A percentile compares a stretch with the other conserved stretches of the same genome.
phyloP scores from a whole-genome alignment of 2,113 vertebrate species.

The Todiramphus chloris region DNA sequence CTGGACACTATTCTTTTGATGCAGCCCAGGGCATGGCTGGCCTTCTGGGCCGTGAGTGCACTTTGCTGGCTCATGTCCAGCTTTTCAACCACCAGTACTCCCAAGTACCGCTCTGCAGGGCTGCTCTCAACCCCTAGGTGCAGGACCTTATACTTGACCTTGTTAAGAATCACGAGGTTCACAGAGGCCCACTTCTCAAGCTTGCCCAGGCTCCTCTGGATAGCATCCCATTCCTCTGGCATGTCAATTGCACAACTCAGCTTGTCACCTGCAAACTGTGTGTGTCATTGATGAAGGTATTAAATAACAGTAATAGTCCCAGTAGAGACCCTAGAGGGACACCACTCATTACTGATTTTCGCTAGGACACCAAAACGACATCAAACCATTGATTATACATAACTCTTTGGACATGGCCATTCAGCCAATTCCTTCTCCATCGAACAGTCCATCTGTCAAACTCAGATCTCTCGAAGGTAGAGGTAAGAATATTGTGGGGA shows the following conservation, averaged over 20 bases:
- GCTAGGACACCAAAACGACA: not conserved
- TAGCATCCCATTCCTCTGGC: not conserved
- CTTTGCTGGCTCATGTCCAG: not conserved
- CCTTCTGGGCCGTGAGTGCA: not conserved
- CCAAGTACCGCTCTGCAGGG: not conserved
- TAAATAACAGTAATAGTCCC: not conserved
- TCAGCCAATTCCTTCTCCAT: not conserved
- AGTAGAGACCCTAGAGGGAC: not conserved
- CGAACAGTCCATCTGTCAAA: not conserved
- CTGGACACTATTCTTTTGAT: not conserved
- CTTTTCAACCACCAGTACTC: not conserved
- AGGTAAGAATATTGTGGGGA: not conserved
- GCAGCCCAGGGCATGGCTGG: not conserved
- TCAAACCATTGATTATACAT: not conserved
- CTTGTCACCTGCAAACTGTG: not conserved
- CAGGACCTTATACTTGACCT: not conserved
- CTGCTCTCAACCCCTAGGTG: not conserved
- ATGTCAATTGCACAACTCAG: not conserved
- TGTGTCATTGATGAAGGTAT: not conserved
- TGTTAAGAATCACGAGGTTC: not conserved
- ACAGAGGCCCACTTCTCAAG: not conserved
- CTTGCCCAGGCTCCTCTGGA: not conserved
- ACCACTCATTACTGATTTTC: not conserved
- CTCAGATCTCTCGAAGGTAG: not conserved
- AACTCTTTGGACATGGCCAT: accelerated